Evolutionary conservation across 2,888 invertebrate species (phyloP).

Genomic region (Amblyteles armatorius): DNA sequence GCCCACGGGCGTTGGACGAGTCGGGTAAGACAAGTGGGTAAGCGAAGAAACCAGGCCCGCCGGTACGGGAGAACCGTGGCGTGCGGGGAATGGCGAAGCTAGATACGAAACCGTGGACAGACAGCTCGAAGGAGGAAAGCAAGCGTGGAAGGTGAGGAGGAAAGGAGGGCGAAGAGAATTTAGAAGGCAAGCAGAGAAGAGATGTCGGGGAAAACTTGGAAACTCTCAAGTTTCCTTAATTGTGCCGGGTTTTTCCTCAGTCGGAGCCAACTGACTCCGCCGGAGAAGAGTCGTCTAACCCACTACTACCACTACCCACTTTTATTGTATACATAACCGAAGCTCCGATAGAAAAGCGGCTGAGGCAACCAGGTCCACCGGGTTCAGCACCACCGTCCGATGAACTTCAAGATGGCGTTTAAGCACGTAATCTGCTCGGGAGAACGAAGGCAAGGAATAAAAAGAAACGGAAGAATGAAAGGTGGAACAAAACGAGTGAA

Average conservation of each 20-base stretch:
- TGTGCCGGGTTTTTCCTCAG: constrained; percentile 62
- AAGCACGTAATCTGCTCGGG: constrained; percentile 55
- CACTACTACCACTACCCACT: neutral
- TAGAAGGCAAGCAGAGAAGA: constrained; percentile 69
- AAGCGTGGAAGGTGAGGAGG: constrained; percentile 24
- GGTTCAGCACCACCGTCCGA: constrained; percentile 33
- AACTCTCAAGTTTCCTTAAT: constrained; percentile 72
- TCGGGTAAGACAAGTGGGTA: constrained; percentile 48
- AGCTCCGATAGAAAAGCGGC: neutral
- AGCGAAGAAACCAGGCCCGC: constrained; percentile 54
- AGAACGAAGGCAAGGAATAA: constrained; percentile 38
- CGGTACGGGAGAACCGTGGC: constrained; percentile 31
- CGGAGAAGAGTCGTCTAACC: constrained; percentile 22
- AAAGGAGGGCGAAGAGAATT: constrained; percentile 52
- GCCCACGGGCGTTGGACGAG: constrained; percentile 54
- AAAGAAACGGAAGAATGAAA: constrained; percentile 24
- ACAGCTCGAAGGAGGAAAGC: constrained; percentile 50
- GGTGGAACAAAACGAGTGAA: constrained; percentile 16
- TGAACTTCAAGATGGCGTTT: constrained; percentile 58
- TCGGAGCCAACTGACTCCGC: constrained; percentile 50
- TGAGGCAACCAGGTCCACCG: constrained; percentile 9
- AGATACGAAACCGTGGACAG: constrained; percentile 41
- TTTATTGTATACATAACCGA: constrained; percentile 23
- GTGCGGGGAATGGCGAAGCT: constrained; percentile 8
- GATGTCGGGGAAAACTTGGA: constrained; percentile 63